These are phyloP conservation scores for Porites lobata DNA, from an alignment of 92 coral and sea anemone genomes.

Conservation along the genomic window DNA sequence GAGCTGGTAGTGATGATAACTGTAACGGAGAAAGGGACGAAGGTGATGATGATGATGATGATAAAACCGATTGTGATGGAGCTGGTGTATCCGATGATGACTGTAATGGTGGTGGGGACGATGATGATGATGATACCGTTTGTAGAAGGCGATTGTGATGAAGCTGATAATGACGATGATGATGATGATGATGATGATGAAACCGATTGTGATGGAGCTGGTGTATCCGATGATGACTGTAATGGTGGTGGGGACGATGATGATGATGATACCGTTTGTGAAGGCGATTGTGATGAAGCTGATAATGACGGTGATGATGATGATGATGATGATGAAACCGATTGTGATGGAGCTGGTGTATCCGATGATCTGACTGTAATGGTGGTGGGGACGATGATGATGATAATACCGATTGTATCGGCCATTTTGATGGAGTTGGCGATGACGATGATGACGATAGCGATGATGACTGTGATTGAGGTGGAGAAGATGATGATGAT, in stretches of 20 bases:
- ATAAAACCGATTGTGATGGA: neutral
- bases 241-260: neutral
- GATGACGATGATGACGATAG: neutral
- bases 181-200: neutral
- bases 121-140: neutral
- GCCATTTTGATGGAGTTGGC: too few relatives aligned
- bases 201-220: neutral
- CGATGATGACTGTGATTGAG: neutral
- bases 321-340: too few relatives aligned
- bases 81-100: neutral
- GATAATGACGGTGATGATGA: neutral
- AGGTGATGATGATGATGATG: neutral
- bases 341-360: neutral
- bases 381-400: neutral
- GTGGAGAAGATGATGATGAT: neutral
- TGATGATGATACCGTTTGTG: neutral
- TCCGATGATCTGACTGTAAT: neutral
- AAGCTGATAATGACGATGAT: neutral
- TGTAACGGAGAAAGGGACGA: neutral
- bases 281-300: neutral
- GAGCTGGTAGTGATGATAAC: neutral
- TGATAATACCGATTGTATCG: too few relatives aligned
- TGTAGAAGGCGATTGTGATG: neutral
- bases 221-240: neutral
- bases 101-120: neutral